Conservation (phyloP, 2,797 vertebrate genomes). For the Propithecus deckenii region DNA sequence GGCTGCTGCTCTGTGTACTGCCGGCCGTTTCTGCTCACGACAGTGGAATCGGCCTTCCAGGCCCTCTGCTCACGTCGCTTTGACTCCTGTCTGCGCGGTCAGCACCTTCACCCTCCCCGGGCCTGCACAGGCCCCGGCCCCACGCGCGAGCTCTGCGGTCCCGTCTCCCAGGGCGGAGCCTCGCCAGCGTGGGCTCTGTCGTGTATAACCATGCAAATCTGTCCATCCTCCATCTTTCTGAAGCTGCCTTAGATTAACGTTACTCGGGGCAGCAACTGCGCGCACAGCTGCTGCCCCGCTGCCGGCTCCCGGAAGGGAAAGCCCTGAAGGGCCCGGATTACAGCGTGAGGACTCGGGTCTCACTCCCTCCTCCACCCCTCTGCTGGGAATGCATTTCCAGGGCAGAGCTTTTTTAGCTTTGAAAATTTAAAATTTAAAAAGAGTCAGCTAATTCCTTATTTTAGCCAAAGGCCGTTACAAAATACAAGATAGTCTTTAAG, state of each 20-base stretch:
- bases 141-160: not conserved
- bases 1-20: not conserved
- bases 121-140: not conserved
- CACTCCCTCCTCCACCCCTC: not conserved
- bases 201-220: not conserved
- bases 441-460: not conserved
- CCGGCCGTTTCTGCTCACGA: not conserved
- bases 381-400: not conserved
- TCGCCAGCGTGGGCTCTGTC: not conserved
- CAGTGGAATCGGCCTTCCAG: not conserved
- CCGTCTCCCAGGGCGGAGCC: not conserved
- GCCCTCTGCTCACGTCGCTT: not conserved
- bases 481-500: not conserved
- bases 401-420: not conserved
- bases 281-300: not conserved
- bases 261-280: not conserved
- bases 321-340: not conserved
- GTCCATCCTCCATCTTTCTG: not conserved
- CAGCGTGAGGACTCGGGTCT: not conserved
- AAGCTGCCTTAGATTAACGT: not conserved
- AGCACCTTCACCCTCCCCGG: not conserved
- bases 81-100: not conserved
- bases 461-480: constrained; percentile 12
- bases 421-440: not conserved
- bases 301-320: no score